These are phyloP conservation scores for Cassiopea xamachana DNA, from an alignment of 30 jellyfish, hydroid and myxozoan species.

Conservation along the genomic window DNA sequence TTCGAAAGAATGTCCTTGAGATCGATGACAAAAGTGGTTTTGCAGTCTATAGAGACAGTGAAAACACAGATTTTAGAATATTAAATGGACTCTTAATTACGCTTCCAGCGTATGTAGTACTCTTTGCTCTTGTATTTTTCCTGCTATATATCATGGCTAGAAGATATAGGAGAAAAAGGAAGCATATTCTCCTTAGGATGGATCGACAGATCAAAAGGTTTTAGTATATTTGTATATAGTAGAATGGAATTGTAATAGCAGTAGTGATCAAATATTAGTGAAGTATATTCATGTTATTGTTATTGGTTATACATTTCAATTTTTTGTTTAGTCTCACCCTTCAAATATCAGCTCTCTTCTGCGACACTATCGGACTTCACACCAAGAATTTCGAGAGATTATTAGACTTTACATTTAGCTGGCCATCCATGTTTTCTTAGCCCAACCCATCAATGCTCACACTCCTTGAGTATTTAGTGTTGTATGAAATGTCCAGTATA, in stretches of 20 bases:
- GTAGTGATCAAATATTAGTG: background rate
- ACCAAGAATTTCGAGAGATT: no score
- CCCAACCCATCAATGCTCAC: no score
- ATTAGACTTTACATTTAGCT: no score
- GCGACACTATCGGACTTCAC: no score
- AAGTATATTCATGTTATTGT: background rate
- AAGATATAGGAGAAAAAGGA: conserved; percentile 48
- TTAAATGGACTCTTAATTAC: conserved; percentile 52
- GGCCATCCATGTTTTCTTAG: no score
- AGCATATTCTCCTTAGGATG: conserved; percentile 23
- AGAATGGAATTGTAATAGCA: background rate
- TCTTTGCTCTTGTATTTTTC: conserved; percentile 43
- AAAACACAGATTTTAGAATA: conserved; percentile 46
- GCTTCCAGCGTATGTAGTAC: conserved; percentile 69
- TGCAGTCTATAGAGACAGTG: conserved; percentile 52
- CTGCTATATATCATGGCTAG: conserved; percentile 48
- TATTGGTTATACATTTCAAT: no score
- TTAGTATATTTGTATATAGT: conserved; percentile 60
- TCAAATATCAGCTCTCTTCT: no score
- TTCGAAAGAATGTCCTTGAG: conserved; percentile 56
- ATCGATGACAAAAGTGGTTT: conserved; percentile 10
- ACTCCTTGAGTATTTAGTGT: no score
- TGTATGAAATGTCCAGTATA: no score
- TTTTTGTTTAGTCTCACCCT: no score
- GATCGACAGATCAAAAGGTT: conserved; percentile 50